phyloP scores from a whole-genome alignment of 2,888 invertebrate genomes.

The Mesorhabditis sp. region DNA sequence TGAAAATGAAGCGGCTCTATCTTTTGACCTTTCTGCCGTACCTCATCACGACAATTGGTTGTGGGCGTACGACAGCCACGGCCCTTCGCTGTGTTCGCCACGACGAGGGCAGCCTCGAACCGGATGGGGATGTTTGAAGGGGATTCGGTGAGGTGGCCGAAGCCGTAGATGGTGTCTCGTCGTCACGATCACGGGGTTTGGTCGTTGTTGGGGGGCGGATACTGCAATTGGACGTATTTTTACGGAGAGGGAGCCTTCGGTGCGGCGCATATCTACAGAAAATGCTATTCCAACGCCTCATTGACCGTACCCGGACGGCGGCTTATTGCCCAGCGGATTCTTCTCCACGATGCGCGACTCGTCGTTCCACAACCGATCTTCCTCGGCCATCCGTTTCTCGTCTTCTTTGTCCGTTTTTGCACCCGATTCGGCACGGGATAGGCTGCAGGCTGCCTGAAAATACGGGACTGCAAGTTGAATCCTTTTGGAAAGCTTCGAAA shows the following conservation, averaged over 20 bases:
- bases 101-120: slow-evolving; percentile 19
- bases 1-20: neutral
- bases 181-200: no score
- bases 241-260: no score
- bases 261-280: no score
- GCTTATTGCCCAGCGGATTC: neutral
- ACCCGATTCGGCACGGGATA: slow-evolving; percentile 48
- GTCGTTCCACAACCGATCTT: slow-evolving; percentile 46
- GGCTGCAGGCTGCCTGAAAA: slow-evolving; percentile 38
- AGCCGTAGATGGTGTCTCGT: neutral
- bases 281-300: neutral
- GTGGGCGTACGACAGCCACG: slow-evolving; percentile 53
- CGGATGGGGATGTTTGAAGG: neutral
- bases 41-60: slow-evolving; percentile 47
- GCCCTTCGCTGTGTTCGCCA: slow-evolving; percentile 36
- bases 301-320: neutral
- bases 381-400: slow-evolving; percentile 41
- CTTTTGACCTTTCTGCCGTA: neutral
- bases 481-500: neutral
- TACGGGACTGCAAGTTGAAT: neutral
- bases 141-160: neutral
- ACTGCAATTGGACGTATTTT: neutral
- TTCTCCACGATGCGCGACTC: slow-evolving; percentile 11
- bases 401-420: slow-evolving; percentile 26
- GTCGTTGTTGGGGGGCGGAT: slow-evolving; percentile 2